These are phyloP conservation scores for Ochropleura leucogaster DNA, from an alignment of 2,888 invertebrate genomes.

Conservation along the genomic window DNA sequence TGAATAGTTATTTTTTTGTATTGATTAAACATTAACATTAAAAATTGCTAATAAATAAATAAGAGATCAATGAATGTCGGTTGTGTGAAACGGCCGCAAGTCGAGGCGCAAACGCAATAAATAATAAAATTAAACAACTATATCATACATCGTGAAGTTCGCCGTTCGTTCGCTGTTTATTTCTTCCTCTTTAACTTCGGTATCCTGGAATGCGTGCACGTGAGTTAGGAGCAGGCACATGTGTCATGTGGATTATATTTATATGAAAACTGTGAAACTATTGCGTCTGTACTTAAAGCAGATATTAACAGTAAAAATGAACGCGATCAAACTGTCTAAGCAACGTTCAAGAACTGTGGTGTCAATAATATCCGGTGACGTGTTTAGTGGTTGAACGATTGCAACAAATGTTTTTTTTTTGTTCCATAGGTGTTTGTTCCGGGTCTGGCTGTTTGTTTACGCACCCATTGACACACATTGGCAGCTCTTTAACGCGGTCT, in stretches of 20 bases:
- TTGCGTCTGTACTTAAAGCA: neutral
- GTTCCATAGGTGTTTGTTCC: no score
- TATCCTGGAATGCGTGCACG: slow-evolving; percentile 88
- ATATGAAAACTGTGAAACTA: slow-evolving; percentile 62
- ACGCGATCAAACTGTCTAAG: neutral
- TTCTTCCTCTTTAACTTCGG: slow-evolving; percentile 89
- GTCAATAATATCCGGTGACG: neutral
- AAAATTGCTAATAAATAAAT: slow-evolving; percentile 65
- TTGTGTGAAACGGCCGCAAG: slow-evolving; percentile 60
- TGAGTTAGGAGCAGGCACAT: slow-evolving; percentile 81
- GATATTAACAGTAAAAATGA: neutral
- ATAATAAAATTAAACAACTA: slow-evolving; percentile 84
- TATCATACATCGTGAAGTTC: slow-evolving; percentile 87
- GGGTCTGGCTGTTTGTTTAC: no score
- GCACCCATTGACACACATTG: no score
- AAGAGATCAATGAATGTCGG: slow-evolving; percentile 70
- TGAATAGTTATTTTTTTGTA: slow-evolving; percentile 32
- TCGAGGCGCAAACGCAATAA: slow-evolving; percentile 74
- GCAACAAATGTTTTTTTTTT: no score
- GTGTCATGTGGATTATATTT: slow-evolving; percentile 59
- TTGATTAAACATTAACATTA: slow-evolving; percentile 41
- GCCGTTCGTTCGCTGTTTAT: slow-evolving; percentile 82
- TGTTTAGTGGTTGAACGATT: no score
- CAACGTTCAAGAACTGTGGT: neutral
- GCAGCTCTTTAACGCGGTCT: neutral